A percentile compares a stretch with the other conserved stretches of the same genome.
phyloP scores from a whole-genome alignment of 2,113 vertebrate genomes.

The Hymenochirus boettgeri region DNA sequence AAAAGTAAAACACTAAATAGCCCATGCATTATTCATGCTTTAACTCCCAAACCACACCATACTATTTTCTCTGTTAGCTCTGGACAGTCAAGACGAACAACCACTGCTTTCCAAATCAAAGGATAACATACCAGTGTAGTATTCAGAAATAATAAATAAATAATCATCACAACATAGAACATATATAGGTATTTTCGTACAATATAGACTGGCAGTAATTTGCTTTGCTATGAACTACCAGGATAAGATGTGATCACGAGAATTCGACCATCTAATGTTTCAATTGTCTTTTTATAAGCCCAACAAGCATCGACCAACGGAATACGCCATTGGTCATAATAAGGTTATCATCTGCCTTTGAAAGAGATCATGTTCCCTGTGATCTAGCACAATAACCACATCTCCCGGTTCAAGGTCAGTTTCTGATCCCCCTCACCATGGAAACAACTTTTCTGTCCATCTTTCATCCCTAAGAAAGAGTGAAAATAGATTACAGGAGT shows the following conservation, averaged over 20 bases:
- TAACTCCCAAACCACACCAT: too few species aligned
- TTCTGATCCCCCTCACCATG: constrained; percentile 92
- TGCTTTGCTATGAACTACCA: constrained; percentile 75
- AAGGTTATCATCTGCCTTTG: constrained; percentile 79
- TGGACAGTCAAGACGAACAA: too few species aligned
- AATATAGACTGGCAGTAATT: too few species aligned
- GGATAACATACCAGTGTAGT: too few species aligned
- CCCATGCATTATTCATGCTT: too few species aligned
- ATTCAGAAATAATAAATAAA: too few species aligned
- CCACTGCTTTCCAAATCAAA: too few species aligned
- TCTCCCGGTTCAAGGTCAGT: constrained; percentile 92
- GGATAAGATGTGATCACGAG: constrained; percentile 73
- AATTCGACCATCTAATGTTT: constrained; percentile 77
- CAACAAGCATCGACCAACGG: constrained; percentile 87
- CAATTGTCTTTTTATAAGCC: constrained; percentile 82
- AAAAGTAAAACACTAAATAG: too few species aligned
- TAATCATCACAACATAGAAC: too few species aligned
- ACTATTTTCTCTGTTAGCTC: too few species aligned
- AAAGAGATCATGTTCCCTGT: constrained; percentile 82
- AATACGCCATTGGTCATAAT: constrained; percentile 82
- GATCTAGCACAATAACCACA: constrained; percentile 86
- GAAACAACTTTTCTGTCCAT: constrained; percentile 90
- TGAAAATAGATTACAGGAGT: too few species aligned
- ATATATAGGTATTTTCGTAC: too few species aligned
- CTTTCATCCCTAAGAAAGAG: constrained; percentile 82